phyloP scores from a whole-genome alignment of 2,113 vertebrate species.

The Myodes glareolus region DNA sequence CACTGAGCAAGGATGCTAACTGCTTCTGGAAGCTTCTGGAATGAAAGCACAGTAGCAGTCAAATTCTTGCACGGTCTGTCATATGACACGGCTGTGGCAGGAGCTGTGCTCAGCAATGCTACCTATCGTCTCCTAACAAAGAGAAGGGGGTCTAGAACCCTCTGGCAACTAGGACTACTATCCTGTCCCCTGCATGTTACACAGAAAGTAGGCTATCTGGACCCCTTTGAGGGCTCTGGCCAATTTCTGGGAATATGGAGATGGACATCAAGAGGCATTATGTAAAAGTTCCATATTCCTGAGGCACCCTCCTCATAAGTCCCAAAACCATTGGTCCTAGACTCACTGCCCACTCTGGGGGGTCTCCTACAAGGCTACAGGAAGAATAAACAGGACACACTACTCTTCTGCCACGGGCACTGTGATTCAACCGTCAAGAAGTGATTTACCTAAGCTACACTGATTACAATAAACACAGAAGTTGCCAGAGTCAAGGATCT shows the following conservation, averaged over 20 bases:
- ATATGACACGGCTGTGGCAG: fast-evolving
- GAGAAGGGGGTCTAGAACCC: fast-evolving
- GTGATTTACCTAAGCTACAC: no score
- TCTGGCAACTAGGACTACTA: fast-evolving
- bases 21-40: not conserved
- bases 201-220: fast-evolving
- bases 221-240: no score
- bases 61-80: not conserved
- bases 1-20: not conserved
- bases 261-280: fast-evolving
- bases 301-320: not conserved
- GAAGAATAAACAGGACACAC: fast-evolving
- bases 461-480: no score
- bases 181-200: fast-evolving
- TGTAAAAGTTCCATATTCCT: fast-evolving
- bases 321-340: not conserved
- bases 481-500: no score
- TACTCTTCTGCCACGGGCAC: fast-evolving
- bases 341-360: not conserved
- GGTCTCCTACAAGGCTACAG: not conserved
- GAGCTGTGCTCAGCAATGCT: fast-evolving
- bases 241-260: not conserved
- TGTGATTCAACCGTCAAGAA: fast-evolving
- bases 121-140: fast-evolving
- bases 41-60: fast-evolving